A percentile compares a stretch with the other conserved stretches of the same genome.
These are phyloP conservation scores for Gobio gobio DNA, from an alignment of 2,113 vertebrate species.

Conservation along the genomic window DNA sequence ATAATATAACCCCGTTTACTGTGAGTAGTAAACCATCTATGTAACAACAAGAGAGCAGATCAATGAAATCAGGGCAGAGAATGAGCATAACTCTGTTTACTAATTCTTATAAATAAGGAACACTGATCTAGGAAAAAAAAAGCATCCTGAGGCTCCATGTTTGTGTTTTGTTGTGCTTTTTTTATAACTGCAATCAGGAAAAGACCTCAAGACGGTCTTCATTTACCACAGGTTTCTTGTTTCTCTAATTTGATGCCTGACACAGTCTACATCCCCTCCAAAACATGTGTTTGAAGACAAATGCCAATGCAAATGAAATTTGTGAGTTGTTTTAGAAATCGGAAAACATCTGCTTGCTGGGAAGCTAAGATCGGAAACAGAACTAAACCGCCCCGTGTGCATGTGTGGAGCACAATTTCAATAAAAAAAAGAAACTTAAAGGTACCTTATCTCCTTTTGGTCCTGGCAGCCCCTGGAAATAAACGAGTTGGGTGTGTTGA, in stretches of 20 bases:
- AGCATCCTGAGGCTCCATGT: neutral
- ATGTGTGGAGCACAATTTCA: neutral
- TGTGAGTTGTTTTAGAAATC: constrained; percentile 35
- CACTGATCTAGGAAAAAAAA: neutral
- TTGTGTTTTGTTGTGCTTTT: constrained; percentile 40
- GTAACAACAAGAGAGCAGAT: neutral
- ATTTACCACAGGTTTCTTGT: constrained; percentile 54
- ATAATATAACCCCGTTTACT: neutral
- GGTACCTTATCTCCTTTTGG: constrained; percentile 93
- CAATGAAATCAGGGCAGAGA: neutral
- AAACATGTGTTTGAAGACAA: constrained; percentile 28
- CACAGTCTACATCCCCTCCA: neutral
- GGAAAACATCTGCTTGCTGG: constrained; percentile 47
- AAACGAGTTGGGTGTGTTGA: constrained; percentile 59
- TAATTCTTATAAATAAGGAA: neutral
- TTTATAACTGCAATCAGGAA: constrained; percentile 1
- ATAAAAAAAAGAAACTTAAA: constrained; percentile 39
- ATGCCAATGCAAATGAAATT: constrained; percentile 29
- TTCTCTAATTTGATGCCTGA: constrained; percentile 52
- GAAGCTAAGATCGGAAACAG: constrained; percentile 18
- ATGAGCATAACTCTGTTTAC: neutral
- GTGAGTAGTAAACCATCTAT: neutral
- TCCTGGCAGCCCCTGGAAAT: constrained; percentile 85
- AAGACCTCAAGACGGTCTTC: constrained; percentile 40
- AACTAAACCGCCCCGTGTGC: neutral